Evolutionary conservation across 2,888 invertebrate species (phyloP), one percentile per base, ranked within the genome.

Genomic region (Spisula subtruncata): DNA sequence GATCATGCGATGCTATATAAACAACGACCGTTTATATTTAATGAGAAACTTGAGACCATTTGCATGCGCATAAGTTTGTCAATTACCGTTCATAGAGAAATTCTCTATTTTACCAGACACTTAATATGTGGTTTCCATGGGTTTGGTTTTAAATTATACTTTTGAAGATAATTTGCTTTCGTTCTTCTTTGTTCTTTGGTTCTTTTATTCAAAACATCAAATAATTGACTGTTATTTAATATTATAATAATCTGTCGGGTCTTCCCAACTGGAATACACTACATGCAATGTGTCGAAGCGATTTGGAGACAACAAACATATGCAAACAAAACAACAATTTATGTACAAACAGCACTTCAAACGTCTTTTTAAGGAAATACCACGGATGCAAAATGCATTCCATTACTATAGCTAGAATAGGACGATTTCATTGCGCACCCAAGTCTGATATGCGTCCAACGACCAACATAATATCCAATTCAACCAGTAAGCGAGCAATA

Each of bases 11-110:
- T 10, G 51, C 51, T 51, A 51, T 51, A 51, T 16, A 41, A 41
- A 51, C 16, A 16, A 51, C 51, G 16, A 1, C 60, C 25, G 25
- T n/a, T 25, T 25, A 25, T n/a, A 66, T 25, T 66, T 25, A 25
- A 25, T 66, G 60, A 5, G 25, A 66, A 66, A 66, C n/a, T 25
- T 25, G 60, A 25, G 60, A 66, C 5, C 1, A 66, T 66, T 66
- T 66, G 60, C 60, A 66, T 66, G 60, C 25, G 60, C 60, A 66
- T 66, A 66, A 66, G 25, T 66, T 25, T 66, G 60, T 66, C 25
- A 66, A 66, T 66, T 66, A 66, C 60, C 25, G 25, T 25, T 66
- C 8, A 66, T 66, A 25, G 60, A 20, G 10, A 10, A 25, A 25
- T 25, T n/a, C 4, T 25, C 25, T 25, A 10, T 25, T 66, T 66